Base-by-base conservation (phyloP, 2,888 invertebrate species). In the Arrhopalites spinosus region DNA sequence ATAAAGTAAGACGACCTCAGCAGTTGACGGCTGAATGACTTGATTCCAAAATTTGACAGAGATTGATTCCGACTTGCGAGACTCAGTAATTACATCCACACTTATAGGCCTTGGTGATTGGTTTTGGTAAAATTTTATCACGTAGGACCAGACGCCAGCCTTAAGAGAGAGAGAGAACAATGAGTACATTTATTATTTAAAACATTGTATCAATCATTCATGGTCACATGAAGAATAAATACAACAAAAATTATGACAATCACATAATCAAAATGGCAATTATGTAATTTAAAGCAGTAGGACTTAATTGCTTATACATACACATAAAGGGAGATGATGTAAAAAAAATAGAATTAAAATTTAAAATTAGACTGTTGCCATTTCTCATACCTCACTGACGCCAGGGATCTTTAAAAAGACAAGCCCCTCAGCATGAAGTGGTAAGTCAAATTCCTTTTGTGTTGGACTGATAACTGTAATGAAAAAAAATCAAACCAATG, bases 311-410 rank as follows among this genome's bases (percentile, higher is more conserved):
- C 36, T 11, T 36, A 3, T 11, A 36, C 11, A 11, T 36, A 36
- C 25, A 59, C 20, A 17, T 59, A 59, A 20, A 59, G 23, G n/a
- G 11, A 13, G 59, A 59, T 8, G n/a, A 8, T 13, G 23, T 8
- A 5, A 20, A 53, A 53, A 53, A 20, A 59, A 1, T n/a, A 20
- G 59, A n/a, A 53, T n/a, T n/a, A 3, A 53, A 53, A 20, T 53
- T 59, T 59, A 59, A 59, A 59, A 59, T 59, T 59, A 59, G 59
- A 53, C 15, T 59, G n/a, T 53, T n/a, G 53, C n/a, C n/a, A n/a
- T n/a, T n/a, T n/a, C n/a, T n/a, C n/a, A n/a, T 69, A 83, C 83
- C 83, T 83, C 83, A 59, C 78, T 77, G 59, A 82, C 79, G 50
- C 82, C 82, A 43, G 83, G 82, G 68, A 83, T 81, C 78, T 78